Conservation (phyloP, 92 coral and sea anemone genomes). For the Blastomussa wellsi region DNA sequence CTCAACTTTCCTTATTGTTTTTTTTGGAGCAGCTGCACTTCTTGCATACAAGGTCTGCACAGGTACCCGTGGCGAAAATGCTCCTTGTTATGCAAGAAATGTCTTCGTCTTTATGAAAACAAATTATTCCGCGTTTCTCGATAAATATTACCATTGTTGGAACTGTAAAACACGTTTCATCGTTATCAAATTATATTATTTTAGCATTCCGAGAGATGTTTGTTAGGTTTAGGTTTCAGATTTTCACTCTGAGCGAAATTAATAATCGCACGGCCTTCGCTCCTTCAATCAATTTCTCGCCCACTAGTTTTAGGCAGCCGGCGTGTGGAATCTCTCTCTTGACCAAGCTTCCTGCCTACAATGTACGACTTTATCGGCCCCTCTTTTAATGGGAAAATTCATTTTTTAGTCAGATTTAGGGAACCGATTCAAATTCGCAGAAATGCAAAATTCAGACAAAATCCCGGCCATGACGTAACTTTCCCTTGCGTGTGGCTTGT, state of each 20-base stretch:
- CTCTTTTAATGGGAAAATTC: background rate
- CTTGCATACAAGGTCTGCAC: background rate
- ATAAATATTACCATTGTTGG: background rate
- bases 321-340: background rate
- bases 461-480: background rate
- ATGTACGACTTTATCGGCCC: background rate
- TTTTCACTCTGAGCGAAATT: too few species aligned
- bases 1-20: background rate
- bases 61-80: constrained; percentile 30
- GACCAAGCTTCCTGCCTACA: too few species aligned
- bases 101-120: background rate
- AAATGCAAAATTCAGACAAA: background rate
- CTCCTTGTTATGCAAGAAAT: background rate
- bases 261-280: background rate
- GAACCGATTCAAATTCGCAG: background rate
- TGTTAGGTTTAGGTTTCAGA: background rate
- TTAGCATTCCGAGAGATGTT: background rate
- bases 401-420: background rate
- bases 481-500: background rate
- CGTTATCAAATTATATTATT: background rate
- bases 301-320: background rate
- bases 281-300: background rate
- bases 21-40: constrained; percentile 19
- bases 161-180: background rate
- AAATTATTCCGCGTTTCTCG: background rate